Evolutionary conservation across 2,888 invertebrate species (phyloP), one percentile per base, ranked within the genome.

Genomic region (Amorpha juglandis): DNA sequence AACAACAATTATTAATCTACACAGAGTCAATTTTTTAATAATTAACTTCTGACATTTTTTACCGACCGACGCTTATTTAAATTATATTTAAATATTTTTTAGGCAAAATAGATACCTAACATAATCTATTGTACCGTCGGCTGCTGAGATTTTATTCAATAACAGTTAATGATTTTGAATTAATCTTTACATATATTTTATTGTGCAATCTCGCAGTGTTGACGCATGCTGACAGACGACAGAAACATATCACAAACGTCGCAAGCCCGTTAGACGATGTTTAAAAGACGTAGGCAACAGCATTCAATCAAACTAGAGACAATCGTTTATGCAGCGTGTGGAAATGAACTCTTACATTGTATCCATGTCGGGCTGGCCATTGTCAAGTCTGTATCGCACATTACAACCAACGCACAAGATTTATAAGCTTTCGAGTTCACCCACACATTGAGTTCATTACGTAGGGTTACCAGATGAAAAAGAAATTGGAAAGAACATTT

Each of bases 361-460:
- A 83, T 88, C 84, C 83, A 84, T 82, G 79, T 80, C 81, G 77
- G 78, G 75, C 77, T 75, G 78, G 77, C 79, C 78, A 58, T 81
- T 84, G 83, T 82, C 79, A 81, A 76, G 80, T 74, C 74, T 80
- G 80, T 77, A 78, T 77, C 82, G 73, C 81, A 82, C 75, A 78
- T 71, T 77, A 78, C 74, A 73, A 73, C n/a, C 74, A 73, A 27
- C 74, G 71, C 73, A 73, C 73, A 78, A 83, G 88, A 90, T 90
- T 90, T 89, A 89, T 89, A 87, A 86, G 86, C 89, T 87, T 87
- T 87, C 82, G 83, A 88, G 81, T 84, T 82, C 82, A 88, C 87
- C 72, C 86, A 84, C 86, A 88, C 86, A 81, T 51, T 69, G 27
- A 27, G 65, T 70, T 70, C 67, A 50, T 50, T 19, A 50, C 19